phyloP scores from a whole-genome alignment of 1,140 invertebrate genomes.

The Drosophila watanabei region DNA sequence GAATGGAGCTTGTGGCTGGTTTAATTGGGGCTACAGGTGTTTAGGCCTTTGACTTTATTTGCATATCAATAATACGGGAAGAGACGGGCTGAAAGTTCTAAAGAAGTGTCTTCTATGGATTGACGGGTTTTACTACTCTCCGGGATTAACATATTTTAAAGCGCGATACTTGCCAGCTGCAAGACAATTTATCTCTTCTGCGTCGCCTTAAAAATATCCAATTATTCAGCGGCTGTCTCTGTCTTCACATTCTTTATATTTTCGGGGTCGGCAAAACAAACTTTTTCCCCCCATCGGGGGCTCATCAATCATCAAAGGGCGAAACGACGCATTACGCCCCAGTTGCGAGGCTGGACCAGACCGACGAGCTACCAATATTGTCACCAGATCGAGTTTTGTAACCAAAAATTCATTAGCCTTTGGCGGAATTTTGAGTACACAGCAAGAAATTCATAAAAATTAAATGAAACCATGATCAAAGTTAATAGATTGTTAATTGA shows the following conservation, averaged over 20 bases:
- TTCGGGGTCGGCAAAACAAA: conserved; percentile 14
- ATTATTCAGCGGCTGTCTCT: conserved; percentile 10
- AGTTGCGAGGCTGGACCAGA: conserved; percentile 5
- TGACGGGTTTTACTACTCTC: background rate
- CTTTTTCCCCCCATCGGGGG: conserved; percentile 2
- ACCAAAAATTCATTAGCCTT: conserved; percentile 41
- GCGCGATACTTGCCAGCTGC: background rate
- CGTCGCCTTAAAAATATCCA: conserved; percentile 1
- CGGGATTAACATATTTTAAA: conserved; percentile 17
- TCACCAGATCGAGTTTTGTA: conserved; percentile 47
- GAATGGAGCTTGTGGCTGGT: conserved; percentile 46
- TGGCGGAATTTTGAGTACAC: background rate
- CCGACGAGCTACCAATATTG: conserved; percentile 37
- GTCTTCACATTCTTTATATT: conserved; percentile 10
- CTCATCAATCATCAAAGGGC: conserved; percentile 63
- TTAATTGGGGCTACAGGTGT: conserved; percentile 33
- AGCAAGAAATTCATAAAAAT: background rate
- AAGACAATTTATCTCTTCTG: conserved; percentile 4
- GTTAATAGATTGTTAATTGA: fast-evolving
- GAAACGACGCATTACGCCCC: conserved; percentile 32
- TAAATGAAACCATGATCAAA: fast-evolving
- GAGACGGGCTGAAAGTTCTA: background rate
- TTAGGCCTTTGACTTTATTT: background rate
- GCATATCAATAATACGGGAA: conserved; percentile 14
- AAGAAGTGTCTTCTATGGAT: background rate